phyloP scores from a whole-genome alignment of 92 coral and sea anemone species.

The Zoanthus sociatus region DNA sequence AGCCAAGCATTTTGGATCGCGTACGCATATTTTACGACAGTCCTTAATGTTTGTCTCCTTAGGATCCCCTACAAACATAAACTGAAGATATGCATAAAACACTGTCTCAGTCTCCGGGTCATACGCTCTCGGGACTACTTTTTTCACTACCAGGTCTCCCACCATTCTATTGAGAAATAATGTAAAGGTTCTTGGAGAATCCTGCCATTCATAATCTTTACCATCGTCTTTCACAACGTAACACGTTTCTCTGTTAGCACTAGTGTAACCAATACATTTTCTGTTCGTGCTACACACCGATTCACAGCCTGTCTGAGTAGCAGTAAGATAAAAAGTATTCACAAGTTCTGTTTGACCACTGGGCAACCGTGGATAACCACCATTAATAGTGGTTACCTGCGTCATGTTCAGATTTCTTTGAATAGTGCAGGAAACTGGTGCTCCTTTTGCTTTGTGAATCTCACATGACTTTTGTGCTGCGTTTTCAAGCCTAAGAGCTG shows the following conservation, averaged over 20 bases:
- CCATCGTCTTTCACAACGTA: neutral
- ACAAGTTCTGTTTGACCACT: neutral
- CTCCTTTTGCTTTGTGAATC: neutral
- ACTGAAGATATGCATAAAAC: neutral
- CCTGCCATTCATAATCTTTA: neutral
- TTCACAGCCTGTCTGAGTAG: neutral
- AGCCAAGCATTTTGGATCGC: slow-evolving; percentile 4
- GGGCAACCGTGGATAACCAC: neutral
- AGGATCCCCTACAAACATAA: neutral
- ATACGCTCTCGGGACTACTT: neutral
- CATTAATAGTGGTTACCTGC: neutral
- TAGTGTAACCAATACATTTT: neutral
- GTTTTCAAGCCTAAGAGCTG: neutral
- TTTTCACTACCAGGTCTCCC: neutral
- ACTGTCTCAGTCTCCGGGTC: too few species aligned
- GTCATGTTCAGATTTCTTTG: neutral
- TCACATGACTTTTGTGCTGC: slow-evolving; percentile 6
- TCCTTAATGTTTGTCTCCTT: neutral
- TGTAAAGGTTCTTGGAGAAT: neutral
- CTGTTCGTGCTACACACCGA: neutral
- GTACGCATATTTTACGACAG: slow-evolving; percentile 1
- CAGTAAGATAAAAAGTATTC: neutral
- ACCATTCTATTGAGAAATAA: neutral
- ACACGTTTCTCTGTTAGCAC: neutral
- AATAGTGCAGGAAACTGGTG: neutral